Evolutionary conservation across 2,888 invertebrate species (phyloP), one percentile per base, ranked within the genome.

Genomic region (Eulithis prunata): DNA sequence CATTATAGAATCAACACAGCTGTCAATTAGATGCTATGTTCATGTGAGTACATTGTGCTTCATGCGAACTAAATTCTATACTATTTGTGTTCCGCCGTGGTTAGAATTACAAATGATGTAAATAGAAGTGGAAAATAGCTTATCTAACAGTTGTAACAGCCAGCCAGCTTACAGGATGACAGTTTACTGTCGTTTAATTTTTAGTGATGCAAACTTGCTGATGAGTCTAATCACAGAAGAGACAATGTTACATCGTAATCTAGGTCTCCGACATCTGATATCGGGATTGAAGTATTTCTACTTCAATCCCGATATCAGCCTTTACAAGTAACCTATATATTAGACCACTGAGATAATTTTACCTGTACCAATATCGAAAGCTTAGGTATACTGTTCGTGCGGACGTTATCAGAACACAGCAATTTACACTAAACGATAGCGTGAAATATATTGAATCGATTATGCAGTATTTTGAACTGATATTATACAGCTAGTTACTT

Each of bases 81-180:
- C 60, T 64, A 60, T 66, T 66, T 71, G 68, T 70, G 72, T 71
- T 71, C 70, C 69, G 64, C 61, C 62, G 57, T 64, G 76, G 70
- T 57, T 70, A 70, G 65, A 67, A 71, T 71, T 60, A 66, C 72
- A 75, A 69, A 21, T 77, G 73, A 66, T 71, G 69, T 71, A 78
- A 79, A 81, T 74, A 81, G 75, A 75, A 71, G 72, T 72, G 78
- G 69, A 55, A 77, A 77, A n/a, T n/a, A n/a, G n/a, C n/a, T n/a
- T n/a, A n/a, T n/a, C n/a, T n/a, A n/a, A n/a, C n/a, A n/a, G n/a
- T n/a, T n/a, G n/a, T n/a, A n/a, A n/a, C n/a, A 76, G 21, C 21
- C 2, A 21, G 21, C 21, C 21, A 21, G 21, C 21, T 21, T 21
- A 21, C 21, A 21, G 21, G 1, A 21, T 1, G 21, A 21, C 21